These are phyloP conservation scores for Ischnus inquisitorius DNA, from an alignment of 2,888 invertebrate species.

Conservation along the genomic window DNA sequence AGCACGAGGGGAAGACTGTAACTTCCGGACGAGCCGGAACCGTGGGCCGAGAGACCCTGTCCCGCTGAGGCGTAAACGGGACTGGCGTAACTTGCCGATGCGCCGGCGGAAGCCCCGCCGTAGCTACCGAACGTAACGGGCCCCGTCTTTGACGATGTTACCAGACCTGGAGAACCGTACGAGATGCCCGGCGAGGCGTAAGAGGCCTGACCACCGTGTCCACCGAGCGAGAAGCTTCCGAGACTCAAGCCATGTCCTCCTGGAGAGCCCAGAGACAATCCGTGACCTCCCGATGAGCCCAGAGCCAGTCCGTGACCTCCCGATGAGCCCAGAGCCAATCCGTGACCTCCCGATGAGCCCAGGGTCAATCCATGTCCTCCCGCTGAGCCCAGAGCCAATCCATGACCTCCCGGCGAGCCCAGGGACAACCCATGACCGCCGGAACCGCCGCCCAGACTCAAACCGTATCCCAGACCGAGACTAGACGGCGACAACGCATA, in stretches of 20 bases:
- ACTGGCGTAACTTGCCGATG: slow-evolving; percentile 57
- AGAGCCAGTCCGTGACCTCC: slow-evolving; percentile 28
- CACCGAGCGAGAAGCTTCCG: slow-evolving; percentile 60
- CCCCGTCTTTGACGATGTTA: slow-evolving; percentile 78
- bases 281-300: slow-evolving; percentile 30
- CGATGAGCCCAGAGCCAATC: slow-evolving; percentile 32
- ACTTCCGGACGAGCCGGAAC: slow-evolving; percentile 71
- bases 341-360: slow-evolving; percentile 29
- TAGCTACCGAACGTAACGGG: slow-evolving; percentile 81
- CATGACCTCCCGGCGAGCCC: slow-evolving; percentile 28
- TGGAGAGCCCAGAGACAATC: slow-evolving; percentile 5
- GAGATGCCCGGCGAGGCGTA: slow-evolving; percentile 71
- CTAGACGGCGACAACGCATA: slow-evolving; percentile 62
- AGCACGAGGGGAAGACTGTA: slow-evolving; percentile 74
- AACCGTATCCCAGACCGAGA: slow-evolving; percentile 54
- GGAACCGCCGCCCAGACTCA: slow-evolving; percentile 47
- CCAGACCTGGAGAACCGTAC: slow-evolving; percentile 65
- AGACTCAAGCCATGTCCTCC: slow-evolving; percentile 58
- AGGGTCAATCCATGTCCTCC: slow-evolving; percentile 35
- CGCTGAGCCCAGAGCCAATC: slow-evolving; percentile 29
- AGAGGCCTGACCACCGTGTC: slow-evolving; percentile 68
- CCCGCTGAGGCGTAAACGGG: slow-evolving; percentile 75
- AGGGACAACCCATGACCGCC: slow-evolving; percentile 38
- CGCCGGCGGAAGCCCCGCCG: slow-evolving; percentile 64
- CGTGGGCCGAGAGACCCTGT: slow-evolving; percentile 78